A percentile compares a stretch with the other conserved stretches of the same genome.
phyloP scores from a whole-genome alignment of 1,140 invertebrate genomes.

The Marisa cornuarietis region DNA sequence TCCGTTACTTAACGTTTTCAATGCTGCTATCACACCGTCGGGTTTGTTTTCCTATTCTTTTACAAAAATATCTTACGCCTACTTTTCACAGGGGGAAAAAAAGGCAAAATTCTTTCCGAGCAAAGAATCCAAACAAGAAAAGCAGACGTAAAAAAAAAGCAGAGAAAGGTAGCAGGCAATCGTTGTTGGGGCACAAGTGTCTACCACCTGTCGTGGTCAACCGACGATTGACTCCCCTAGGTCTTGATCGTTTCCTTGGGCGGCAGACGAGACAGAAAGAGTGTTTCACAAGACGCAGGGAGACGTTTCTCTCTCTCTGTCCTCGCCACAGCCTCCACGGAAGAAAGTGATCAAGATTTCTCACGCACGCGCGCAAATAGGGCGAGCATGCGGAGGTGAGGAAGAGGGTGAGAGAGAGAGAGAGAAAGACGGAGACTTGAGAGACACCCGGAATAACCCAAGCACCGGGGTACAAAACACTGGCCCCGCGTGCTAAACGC shows the following conservation, averaged over 20 bases:
- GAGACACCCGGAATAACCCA: background rate
- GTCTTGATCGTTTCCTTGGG: background rate
- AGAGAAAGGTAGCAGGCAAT: too few relatives aligned
- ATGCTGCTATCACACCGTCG: too few relatives aligned
- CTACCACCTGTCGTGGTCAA: background rate
- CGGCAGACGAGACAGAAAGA: background rate
- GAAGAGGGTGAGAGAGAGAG: background rate
- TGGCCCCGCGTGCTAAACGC: too few relatives aligned
- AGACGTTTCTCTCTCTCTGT: background rate
- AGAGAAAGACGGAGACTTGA: constrained; percentile 4
- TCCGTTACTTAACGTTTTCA: too few relatives aligned
- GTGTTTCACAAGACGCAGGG: background rate
- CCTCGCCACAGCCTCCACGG: too few relatives aligned
- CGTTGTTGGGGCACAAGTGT: background rate
- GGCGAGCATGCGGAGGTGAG: background rate
- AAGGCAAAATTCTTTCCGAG: too few relatives aligned
- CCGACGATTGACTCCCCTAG: background rate
- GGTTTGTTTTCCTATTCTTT: too few relatives aligned
- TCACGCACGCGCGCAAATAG: background rate
- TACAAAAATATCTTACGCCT: too few relatives aligned
- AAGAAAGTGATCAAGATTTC: background rate
- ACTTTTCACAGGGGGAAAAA: too few relatives aligned
- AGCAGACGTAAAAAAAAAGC: too few relatives aligned
- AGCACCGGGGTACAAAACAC: background rate
- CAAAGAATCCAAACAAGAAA: too few relatives aligned